A percentile compares a stretch with the other conserved stretches of the same genome.
Evolutionary conservation across 64 coral and sea anemone genomes (phyloP).

Genomic region (Actinia equina): DNA sequence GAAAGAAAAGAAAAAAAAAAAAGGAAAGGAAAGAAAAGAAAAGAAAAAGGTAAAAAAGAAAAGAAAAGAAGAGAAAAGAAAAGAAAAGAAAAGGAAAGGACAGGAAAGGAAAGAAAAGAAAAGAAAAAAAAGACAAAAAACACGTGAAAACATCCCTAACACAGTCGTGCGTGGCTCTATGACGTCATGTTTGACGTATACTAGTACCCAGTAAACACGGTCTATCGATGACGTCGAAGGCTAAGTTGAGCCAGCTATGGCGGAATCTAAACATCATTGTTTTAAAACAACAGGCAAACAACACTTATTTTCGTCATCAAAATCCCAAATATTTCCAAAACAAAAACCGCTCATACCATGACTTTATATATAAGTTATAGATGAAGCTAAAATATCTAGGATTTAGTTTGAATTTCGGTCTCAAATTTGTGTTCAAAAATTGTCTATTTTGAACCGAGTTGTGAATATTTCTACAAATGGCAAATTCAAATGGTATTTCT

Average conservation of each 20-base stretch:
- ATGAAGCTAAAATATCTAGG: background rate
- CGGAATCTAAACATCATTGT: background rate
- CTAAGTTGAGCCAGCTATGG: background rate
- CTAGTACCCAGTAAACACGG: constrained; percentile 3
- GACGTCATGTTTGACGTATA: too few species aligned
- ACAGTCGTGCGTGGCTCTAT: too few species aligned
- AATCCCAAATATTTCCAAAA: background rate
- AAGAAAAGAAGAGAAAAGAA: too few species aligned
- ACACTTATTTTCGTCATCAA: background rate
- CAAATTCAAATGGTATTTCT: background rate
- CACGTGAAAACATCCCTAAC: too few species aligned
- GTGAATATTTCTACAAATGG: background rate
- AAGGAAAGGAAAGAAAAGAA: too few species aligned
- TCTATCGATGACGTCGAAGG: background rate
- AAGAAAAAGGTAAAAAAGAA: too few species aligned
- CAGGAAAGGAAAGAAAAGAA: too few species aligned
- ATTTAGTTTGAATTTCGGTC: background rate
- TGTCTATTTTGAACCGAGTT: background rate
- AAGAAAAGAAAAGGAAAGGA: too few species aligned
- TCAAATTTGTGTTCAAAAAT: background rate
- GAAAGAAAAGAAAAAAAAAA: too few species aligned
- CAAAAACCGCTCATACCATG: background rate
- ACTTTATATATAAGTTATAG: background rate
- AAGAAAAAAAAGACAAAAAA: too few species aligned
- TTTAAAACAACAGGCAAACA: background rate